Percentiles rank a stretch among this genome's conserved stretches.
These are phyloP conservation scores for Callospermophilus lateralis DNA, from an alignment of 2,113 vertebrate species.

Conservation along the genomic window DNA sequence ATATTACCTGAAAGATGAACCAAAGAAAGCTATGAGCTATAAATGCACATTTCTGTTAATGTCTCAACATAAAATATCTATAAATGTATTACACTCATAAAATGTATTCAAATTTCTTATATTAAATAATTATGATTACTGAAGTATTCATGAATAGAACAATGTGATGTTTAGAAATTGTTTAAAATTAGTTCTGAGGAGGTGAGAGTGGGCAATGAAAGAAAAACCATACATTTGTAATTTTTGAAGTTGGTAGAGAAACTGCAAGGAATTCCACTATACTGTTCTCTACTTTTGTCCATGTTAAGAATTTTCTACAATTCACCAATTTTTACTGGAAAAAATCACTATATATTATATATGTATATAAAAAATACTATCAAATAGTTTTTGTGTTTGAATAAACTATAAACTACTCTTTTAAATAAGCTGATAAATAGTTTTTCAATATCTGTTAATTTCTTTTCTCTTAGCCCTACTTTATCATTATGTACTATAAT, in stretches of 20 bases:
- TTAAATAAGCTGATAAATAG: conserved; percentile 52
- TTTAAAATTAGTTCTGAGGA: conserved; percentile 55
- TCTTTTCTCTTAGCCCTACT: conserved; percentile 19
- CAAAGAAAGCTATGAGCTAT: conserved; percentile 11
- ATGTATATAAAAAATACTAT: not conserved
- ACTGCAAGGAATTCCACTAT: not conserved
- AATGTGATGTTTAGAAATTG: not conserved
- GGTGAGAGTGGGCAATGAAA: not conserved
- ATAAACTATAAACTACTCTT: not conserved
- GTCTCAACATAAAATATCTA: not conserved
- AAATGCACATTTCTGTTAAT: not conserved
- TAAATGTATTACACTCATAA: not conserved
- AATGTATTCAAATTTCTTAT: not conserved
- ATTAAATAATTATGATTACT: conserved; percentile 29
- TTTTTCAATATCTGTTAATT: conserved; percentile 21
- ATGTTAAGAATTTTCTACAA: conserved; percentile 52
- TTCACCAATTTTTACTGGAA: conserved; percentile 17
- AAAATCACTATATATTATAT: not conserved
- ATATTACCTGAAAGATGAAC: conserved; percentile 12
- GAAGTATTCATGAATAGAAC: conserved; percentile 5
- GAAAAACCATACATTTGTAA: not conserved
- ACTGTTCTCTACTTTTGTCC: conserved; percentile 17
- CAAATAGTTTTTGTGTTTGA: conserved; percentile 9
- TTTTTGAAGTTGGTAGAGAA: conserved; percentile 1
- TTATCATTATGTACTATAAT: not conserved